Evolutionary conservation across 2,113 vertebrate genomes (phyloP), one percentile per base, ranked within the genome.

Genomic region (Serilophus lunatus): DNA sequence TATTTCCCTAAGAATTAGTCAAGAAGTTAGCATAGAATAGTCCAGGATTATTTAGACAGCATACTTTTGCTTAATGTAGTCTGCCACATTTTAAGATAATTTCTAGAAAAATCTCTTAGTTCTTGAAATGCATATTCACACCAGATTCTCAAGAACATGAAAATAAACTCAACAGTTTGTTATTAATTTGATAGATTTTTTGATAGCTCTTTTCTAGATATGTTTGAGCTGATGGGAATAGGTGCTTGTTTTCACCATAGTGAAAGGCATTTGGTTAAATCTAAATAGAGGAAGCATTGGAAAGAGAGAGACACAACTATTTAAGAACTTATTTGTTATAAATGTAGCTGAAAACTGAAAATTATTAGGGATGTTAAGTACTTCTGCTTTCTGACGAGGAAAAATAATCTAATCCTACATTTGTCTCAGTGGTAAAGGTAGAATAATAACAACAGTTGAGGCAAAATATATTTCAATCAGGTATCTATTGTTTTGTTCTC

Each of bases 291-390:
- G 18, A 33, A 54, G 5, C 42, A 42, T 0, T 61, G 22, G 23
- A n/a, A 56, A n/a, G 57, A 81, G 10, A 70, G 10, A 25, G 4
- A 20, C 23, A 60, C 0, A 0, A 3, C 74, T 23, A 38, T 69
- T 83, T 38, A 70, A 50, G 38, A 71, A 81, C 1, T 1, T 50
- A 2, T 70, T 86, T 90, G 8, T 22, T 51, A 15, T 28, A 84
- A 90, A 49, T 44, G 15, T 71, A 60, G 33, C 25, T 84, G 65
- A 59, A 76, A 72, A 80, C 4, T 74, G 18, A 63, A 54, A 44
- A 54, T 47, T 80, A 13, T 49, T 80, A 44, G 6, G 13, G 6
- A 60, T 59, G 5, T 42, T 12, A 80, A 64, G 4, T 71, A 56
- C 33, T 77, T 72, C 69, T 86, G 26, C 44, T 64, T 75, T 72